A percentile compares a stretch with the other conserved stretches of the same genome.
These are phyloP conservation scores for Dorcus parallelipipedus DNA, from an alignment of 2,888 invertebrate species.

Conservation along the genomic window DNA sequence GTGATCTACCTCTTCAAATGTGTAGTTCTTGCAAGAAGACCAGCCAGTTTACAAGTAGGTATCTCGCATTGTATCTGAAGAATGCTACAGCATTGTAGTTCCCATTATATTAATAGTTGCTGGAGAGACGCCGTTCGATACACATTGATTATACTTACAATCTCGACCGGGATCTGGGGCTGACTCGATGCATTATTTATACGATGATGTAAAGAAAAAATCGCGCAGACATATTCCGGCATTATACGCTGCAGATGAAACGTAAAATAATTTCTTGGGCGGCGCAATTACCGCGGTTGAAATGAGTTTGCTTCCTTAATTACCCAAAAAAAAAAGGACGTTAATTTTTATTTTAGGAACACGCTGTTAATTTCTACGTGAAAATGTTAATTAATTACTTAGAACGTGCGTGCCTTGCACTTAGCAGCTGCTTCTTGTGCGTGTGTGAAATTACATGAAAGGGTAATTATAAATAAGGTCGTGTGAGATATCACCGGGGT, in stretches of 20 bases:
- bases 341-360: no score
- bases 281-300: no score
- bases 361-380: no score
- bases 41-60: conserved; percentile 8
- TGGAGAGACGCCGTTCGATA: conserved; percentile 25
- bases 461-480: no score
- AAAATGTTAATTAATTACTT: no score
- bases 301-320: no score
- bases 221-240: conserved; percentile 18
- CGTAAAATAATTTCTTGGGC: background rate
- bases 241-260: conserved; percentile 12
- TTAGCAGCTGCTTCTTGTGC: no score
- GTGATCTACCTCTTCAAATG: no score
- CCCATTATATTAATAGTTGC: conserved; percentile 30
- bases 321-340: no score
- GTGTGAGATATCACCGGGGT: no score
- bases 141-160: conserved; percentile 27
- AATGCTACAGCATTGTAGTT: conserved; percentile 26
- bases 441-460: no score
- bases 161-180: conserved; percentile 21
- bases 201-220: conserved; percentile 12
- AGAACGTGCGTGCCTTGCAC: no score
- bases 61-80: conserved; percentile 28
- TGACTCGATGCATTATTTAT: conserved; percentile 27
- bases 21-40: background rate